phyloP scores from a whole-genome alignment of 2,888 invertebrate genomes.

The Endomychus coccineus region DNA sequence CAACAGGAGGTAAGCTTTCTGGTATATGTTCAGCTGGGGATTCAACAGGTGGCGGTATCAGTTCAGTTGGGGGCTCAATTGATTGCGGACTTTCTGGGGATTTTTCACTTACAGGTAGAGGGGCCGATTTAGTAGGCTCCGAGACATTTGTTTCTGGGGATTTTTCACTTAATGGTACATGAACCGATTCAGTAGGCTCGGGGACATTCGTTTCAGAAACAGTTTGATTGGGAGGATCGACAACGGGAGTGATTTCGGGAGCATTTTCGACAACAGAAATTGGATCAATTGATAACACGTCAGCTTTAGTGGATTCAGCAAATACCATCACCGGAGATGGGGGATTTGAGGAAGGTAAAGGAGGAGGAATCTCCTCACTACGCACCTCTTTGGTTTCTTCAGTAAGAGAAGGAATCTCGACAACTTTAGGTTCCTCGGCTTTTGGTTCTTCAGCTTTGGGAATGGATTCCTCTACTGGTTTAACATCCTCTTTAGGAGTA shows the following conservation, averaged over 20 bases:
- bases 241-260: slow-evolving; percentile 5
- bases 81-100: background rate
- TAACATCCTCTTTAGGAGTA: slow-evolving; percentile 19
- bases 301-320: slow-evolving; percentile 61
- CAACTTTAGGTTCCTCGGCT: slow-evolving; percentile 27
- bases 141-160: background rate
- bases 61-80: background rate
- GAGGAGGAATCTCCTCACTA: slow-evolving; percentile 62
- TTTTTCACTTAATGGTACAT: background rate
- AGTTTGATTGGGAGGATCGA: slow-evolving; percentile 4
- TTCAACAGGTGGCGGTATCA: background rate
- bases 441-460: slow-evolving; percentile 13
- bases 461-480: slow-evolving; percentile 22
- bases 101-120: background rate
- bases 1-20: background rate
- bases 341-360: slow-evolving; percentile 66
- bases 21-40: background rate
- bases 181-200: background rate
- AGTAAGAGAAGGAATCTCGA: slow-evolving; percentile 19
- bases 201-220: background rate
- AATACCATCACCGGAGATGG: slow-evolving; percentile 69
- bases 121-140: background rate
- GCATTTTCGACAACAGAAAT: slow-evolving; percentile 12
- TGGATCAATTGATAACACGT: slow-evolving; percentile 37
- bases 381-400: slow-evolving; percentile 48